These are phyloP conservation scores for Xiphophorus couchianus DNA, from an alignment of 2,113 vertebrate species.

Conservation along the genomic window DNA sequence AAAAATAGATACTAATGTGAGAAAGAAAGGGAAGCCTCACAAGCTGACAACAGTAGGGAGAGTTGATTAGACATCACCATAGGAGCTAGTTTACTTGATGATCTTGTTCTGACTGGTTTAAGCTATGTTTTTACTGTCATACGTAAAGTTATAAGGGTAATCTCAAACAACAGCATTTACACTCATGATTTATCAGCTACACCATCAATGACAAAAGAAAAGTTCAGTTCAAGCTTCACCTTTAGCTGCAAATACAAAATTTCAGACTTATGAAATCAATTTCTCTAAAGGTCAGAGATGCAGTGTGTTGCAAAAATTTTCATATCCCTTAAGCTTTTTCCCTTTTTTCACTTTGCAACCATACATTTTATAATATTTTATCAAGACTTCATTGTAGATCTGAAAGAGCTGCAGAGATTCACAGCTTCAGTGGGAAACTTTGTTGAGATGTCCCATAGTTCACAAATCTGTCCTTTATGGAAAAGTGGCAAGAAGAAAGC, in stretches of 20 bases:
- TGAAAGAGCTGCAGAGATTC: neutral
- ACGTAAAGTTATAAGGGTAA: neutral
- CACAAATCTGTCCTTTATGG: neutral
- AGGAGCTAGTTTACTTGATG: constrained; percentile 42
- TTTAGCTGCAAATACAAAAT: neutral
- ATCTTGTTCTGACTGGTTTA: constrained; percentile 1
- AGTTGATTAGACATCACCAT: constrained; percentile 41
- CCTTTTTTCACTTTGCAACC: neutral
- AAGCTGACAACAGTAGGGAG: constrained; percentile 35
- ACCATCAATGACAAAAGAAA: neutral
- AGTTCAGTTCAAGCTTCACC: neutral
- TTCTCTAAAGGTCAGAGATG: neutral
- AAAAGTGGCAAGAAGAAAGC: neutral
- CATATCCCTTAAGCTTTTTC: neutral
- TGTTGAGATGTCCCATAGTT: neutral
- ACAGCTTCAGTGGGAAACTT: neutral
- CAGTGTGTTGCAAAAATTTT: neutral
- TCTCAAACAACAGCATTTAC: neutral
- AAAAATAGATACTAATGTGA: constrained; percentile 74
- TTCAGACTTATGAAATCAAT: neutral
- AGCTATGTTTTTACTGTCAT: constrained; percentile 8
- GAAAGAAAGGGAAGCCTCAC: constrained; percentile 32
- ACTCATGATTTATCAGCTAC: neutral
- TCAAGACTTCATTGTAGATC: neutral
- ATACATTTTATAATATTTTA: neutral